Base-by-base conservation (phyloP, 2,797 vertebrate genomes). In the Austrolebias charrua region DNA sequence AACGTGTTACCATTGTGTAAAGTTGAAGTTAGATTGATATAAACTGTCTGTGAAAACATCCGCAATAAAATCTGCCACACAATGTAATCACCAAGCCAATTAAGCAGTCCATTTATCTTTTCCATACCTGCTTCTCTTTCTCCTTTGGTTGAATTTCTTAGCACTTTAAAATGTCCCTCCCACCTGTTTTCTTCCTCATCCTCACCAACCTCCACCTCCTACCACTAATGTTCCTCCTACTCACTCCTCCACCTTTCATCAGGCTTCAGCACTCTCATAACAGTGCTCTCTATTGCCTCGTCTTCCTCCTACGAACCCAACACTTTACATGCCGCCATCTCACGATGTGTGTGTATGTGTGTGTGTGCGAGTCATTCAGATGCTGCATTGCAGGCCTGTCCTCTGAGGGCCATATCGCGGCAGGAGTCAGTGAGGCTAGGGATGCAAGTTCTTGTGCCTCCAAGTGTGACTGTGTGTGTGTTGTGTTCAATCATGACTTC, bases 341-440 rank as follows among this genome's bases (percentile, higher is more conserved):
- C 62, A 56, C 49, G 67, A 64, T 55, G 71, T 24, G 58, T 57
- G 64, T 7, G 31, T 16, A 20, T 20, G 57, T 16, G 49, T 35
- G n/a, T n/a, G 20, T 49, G 66, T 57, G 31, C 50, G 79, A 88
- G 80, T 91, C 88, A 90, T 86, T 86, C 83, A 84, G 81, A 85
- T 91, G 88, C 91, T 91, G 91, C 91, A 92, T 86, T 93, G 92
- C 92, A 85, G 91, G 86, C 87, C 86, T 90, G 84, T 89, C 78
- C 69, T 80, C 69, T 83, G 80, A 84, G 82, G 80, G 84, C 83
- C 69, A 75, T 73, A 80, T 85, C 75, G 63, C 81, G 84, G 82
- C 81, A 82, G 81, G 84, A 85, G 78, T 69, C 65, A 62, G 51
- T 78, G 72, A 65, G n/a, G 47, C 70, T 42, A 16, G 31, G 45